Evolutionary conservation across 2,888 invertebrate genomes (phyloP).

Genomic region (Trachelus stipa): DNA sequence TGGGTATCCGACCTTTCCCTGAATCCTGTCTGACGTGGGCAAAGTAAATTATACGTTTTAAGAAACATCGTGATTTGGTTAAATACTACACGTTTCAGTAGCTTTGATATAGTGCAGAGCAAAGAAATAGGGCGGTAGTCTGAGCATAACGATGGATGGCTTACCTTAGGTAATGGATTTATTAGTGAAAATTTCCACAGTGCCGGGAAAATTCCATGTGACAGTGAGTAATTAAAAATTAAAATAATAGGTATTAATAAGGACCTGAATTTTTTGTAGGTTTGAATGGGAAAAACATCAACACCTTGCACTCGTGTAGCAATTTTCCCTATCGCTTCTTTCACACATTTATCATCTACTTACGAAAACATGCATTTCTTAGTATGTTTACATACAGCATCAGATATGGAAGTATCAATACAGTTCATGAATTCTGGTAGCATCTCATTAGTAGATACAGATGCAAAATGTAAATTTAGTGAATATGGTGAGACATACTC

Average conservation of each 20-base stretch:
- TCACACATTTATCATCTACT: background rate
- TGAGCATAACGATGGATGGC: background rate
- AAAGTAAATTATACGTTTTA: background rate
- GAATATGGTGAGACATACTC: background rate
- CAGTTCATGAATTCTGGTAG: background rate
- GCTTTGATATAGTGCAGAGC: constrained; percentile 1
- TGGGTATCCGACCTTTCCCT: constrained; percentile 6
- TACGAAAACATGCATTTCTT: background rate
- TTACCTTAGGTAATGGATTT: background rate
- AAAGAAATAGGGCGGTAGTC: constrained; percentile 3
- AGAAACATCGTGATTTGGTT: background rate
- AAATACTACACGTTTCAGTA: background rate
- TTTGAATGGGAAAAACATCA: background rate
- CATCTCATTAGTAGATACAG: background rate
- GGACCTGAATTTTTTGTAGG: background rate
- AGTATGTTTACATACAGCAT: background rate
- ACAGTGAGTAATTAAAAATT: background rate
- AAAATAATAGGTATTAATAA: background rate
- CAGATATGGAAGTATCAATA: no score
- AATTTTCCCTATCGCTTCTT: background rate
- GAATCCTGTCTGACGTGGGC: constrained; percentile 6
- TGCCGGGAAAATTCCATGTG: background rate
- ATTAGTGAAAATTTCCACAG: constrained; percentile 1
- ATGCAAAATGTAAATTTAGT: background rate
- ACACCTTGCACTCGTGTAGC: background rate